Evolutionary conservation across 2,888 invertebrate species (phyloP).

Genomic region (Sarcophaga rosellei): DNA sequence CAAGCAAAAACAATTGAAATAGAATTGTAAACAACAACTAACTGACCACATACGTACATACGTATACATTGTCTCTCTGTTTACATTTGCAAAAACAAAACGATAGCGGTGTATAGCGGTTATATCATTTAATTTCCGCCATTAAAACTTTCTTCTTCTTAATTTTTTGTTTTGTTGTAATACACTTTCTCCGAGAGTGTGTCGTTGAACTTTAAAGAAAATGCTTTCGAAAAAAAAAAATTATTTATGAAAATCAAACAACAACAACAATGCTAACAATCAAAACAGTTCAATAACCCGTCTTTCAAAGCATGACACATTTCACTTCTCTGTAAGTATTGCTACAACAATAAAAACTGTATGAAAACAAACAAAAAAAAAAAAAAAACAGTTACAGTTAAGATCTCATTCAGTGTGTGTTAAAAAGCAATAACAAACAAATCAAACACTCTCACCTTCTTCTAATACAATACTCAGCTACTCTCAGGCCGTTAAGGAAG

Average conservation of each 20-base stretch:
- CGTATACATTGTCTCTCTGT: too few species aligned
- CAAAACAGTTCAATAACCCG: slow-evolving; percentile 51
- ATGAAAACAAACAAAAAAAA: neutral
- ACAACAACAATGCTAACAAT: neutral
- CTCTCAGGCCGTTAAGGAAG: slow-evolving; percentile 17
- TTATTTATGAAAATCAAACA: neutral
- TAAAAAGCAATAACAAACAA: neutral
- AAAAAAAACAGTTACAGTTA: neutral
- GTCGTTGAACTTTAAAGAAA: slow-evolving; percentile 59
- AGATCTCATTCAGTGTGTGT: neutral
- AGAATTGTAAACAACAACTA: neutral
- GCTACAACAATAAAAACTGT: slow-evolving; percentile 9
- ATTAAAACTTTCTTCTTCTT: slow-evolving; percentile 50
- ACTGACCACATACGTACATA: neutral
- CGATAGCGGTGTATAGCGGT: neutral
- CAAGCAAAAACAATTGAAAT: neutral
- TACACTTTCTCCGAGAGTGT: slow-evolving; percentile 50
- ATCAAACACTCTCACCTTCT: slow-evolving; percentile 38
- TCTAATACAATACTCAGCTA: slow-evolving; percentile 2
- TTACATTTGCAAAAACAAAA: too few species aligned
- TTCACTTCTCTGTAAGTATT: slow-evolving; percentile 23
- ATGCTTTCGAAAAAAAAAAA: slow-evolving; percentile 52
- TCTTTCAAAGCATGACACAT: slow-evolving; percentile 43
- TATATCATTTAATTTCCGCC: slow-evolving; percentile 51
- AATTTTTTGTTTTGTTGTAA: neutral